These are phyloP conservation scores for Paragorgia papillata DNA, from an alignment of 92 coral and sea anemone species.

Conservation along the genomic window DNA sequence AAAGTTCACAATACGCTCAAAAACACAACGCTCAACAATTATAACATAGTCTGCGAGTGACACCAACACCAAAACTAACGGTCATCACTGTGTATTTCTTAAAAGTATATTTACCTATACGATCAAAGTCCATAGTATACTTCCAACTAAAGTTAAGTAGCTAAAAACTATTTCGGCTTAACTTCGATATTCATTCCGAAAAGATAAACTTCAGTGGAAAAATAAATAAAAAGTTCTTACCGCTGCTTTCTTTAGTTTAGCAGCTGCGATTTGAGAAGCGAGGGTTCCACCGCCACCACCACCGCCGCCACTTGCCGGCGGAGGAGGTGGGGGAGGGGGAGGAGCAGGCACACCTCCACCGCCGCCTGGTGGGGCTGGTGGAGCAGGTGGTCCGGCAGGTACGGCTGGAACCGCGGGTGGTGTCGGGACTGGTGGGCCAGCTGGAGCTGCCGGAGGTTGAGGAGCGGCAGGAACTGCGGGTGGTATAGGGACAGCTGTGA, in stretches of 20 bases:
- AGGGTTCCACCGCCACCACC: constrained; percentile 86
- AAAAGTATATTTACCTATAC: no score
- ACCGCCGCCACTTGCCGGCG: constrained; percentile 61
- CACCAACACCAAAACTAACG: no score
- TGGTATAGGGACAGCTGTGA: constrained; percentile 58
- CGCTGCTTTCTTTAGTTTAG: constrained; percentile 88
- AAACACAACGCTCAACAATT: no score
- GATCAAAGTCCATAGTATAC: no score
- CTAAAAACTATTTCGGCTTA: no score
- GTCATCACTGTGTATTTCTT: no score
- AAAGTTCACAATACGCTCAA: no score
- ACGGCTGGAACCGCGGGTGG: constrained; percentile 74
- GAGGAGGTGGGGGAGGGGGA: constrained; percentile 84
- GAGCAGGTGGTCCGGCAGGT: constrained; percentile 57
- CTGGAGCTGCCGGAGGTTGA: constrained; percentile 63
- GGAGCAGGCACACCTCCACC: constrained; percentile 65
- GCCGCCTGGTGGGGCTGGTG: constrained; percentile 22
- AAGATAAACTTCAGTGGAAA: no score
- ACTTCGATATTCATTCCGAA: no score
- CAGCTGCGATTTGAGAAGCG: constrained; percentile 98
- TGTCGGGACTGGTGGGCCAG: constrained; percentile 58
- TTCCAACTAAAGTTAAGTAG: no score
- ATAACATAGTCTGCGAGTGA: no score
- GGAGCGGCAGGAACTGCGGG: constrained; percentile 52
- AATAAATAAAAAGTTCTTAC: no score